phyloP scores from a whole-genome alignment of 2,113 vertebrate genomes.

The Corapipo altera region DNA sequence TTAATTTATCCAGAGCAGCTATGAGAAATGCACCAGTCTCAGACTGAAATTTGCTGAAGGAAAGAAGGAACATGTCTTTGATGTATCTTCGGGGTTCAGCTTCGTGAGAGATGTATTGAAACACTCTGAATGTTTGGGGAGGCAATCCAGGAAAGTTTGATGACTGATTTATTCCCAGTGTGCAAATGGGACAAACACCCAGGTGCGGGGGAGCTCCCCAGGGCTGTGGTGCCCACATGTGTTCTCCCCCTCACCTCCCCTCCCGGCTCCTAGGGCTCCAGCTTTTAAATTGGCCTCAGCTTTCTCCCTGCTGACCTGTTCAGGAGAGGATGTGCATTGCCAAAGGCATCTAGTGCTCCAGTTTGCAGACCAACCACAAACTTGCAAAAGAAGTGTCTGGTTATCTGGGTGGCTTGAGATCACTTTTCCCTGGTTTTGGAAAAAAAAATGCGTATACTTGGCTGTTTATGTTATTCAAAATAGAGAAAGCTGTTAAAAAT shows the following conservation, averaged over 20 bases:
- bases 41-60: not conserved
- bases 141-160: accelerated
- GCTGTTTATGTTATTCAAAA: not conserved
- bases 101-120: accelerated
- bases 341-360: not conserved
- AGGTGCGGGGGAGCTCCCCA: not conserved
- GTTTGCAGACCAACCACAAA: not conserved
- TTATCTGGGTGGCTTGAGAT: not conserved
- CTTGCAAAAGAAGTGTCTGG: not conserved
- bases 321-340: not conserved
- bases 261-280: not conserved
- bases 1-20: not conserved
- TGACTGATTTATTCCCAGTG: not conserved
- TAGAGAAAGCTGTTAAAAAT: not conserved
- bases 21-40: not conserved
- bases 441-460: not conserved
- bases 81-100: not conserved
- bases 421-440: not conserved
- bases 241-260: not conserved
- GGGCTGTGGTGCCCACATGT: not conserved
- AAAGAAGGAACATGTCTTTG: not conserved
- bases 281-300: not conserved
- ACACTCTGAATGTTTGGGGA: not conserved
- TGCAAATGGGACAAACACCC: not conserved
- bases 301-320: not conserved